Conservation (phyloP, 2,113 vertebrate species). For the Tetrax tetrax region DNA sequence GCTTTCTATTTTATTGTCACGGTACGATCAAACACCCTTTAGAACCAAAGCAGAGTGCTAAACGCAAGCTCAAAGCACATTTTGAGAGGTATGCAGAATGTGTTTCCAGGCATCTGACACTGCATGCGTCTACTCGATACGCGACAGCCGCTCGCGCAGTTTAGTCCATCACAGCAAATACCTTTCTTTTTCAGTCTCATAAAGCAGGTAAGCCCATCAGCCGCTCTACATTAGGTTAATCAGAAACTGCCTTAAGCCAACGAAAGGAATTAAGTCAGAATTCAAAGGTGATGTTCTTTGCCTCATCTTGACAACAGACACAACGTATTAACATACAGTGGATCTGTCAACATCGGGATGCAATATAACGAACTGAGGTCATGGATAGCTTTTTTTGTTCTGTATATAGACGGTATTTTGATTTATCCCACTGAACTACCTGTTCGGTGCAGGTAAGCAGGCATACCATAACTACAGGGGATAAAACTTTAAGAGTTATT, state of each 20-base stretch:
- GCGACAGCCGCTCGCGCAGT: neutral
- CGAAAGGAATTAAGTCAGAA: neutral
- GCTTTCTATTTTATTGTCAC: neutral
- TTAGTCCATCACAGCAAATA: neutral
- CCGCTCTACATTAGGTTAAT: neutral
- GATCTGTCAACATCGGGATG: neutral
- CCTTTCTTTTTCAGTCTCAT: neutral
- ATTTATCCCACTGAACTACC: neutral
- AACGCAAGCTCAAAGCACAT: neutral
- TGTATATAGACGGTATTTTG: accelerated
- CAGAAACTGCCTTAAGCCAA: neutral
- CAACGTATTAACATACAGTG: neutral
- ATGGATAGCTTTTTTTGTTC: neutral
- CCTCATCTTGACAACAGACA: neutral
- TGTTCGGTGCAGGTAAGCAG: neutral
- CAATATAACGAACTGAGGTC: neutral
- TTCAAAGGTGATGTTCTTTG: neutral
- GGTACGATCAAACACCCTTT: neutral
- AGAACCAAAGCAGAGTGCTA: neutral
- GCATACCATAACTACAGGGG: neutral
- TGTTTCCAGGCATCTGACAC: neutral
- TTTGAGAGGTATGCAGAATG: neutral
- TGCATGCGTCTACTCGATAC: neutral
- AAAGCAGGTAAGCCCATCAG: neutral
- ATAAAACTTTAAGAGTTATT: neutral